Base-by-base conservation (phyloP, 2,888 invertebrate genomes). In the Melipona bicolor region DNA sequence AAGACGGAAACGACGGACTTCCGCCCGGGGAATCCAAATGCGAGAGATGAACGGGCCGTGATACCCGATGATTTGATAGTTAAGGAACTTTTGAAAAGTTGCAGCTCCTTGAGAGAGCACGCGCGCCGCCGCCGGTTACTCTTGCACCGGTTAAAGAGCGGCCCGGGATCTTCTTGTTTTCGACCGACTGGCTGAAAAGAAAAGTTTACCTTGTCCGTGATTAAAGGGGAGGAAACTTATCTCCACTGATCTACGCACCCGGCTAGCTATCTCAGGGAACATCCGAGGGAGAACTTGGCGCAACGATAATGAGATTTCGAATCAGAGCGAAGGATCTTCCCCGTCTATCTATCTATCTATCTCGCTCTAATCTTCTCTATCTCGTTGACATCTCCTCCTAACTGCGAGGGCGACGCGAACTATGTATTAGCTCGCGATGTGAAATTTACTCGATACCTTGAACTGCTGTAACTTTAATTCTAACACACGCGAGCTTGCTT, bases 41-140 rank as follows among this genome's bases (percentile, higher is more conserved):
- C n/a, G 71, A 27, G 27, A 83, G 83, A 83, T 77, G 77, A 74
- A 52, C 59, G 69, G 15, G 5, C 73, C 77, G 77, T 72, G 72
- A 81, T 73, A 69, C 36, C 77, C 50, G 78, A 83, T 74, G 72
- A 82, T 77, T 82, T 54, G 83, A 82, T 83, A 73, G 83, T 82
- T 68, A 52, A 77, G 73, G 49, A 83, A 83, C 17, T 83, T 77
- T 61, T 62, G 24, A 32, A 32, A 59, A 52, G 83, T 62, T 50
- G 49, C 54, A 59, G 43, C 69, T 73, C 9, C 52, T 21, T 21
- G 24, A 36, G 36, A 21, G 43, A 43, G 43, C 43, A 36, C 43
- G 17, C 43, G 43, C 36, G 36, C 43, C 24, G 36, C 56, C 65
- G 59, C 27, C 50, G 54, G 77, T 64, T 70, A 50, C 77, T 67